Evolutionary conservation across 2,797 vertebrate species (phyloP).

Genomic region (Syncerus caffer): DNA sequence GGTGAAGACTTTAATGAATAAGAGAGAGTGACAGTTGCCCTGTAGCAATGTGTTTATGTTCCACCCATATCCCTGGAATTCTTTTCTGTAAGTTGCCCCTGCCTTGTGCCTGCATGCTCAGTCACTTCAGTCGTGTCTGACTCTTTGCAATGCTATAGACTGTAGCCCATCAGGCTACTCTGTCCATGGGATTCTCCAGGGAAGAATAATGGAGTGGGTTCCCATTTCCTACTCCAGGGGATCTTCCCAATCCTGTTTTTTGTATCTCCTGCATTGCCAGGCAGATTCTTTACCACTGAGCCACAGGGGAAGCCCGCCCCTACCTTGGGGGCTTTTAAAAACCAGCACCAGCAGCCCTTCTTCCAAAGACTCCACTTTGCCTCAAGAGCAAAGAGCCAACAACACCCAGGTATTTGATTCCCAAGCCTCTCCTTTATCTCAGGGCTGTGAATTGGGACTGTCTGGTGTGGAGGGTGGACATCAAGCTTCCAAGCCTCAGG

Average conservation of each 20-base stretch:
- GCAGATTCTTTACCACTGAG: neutral
- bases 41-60: neutral
- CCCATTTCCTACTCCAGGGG: neutral
- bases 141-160: neutral
- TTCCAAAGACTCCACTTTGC: neutral
- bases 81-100: neutral
- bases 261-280: neutral
- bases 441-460: neutral
- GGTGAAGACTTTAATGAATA: neutral
- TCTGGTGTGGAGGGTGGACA: neutral
- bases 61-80: neutral
- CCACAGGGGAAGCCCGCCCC: neutral
- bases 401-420: neutral
- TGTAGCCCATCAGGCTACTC: neutral
- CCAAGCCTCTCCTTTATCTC: neutral
- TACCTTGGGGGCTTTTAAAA: neutral
- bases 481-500: neutral
- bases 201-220: neutral
- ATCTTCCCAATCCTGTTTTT: neutral
- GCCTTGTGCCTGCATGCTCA: neutral
- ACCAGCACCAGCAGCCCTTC: neutral
- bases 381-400: neutral
- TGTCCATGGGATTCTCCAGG: neutral
- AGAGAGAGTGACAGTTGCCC: neutral
- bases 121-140: neutral